These are phyloP conservation scores for Aplocera efformata DNA, from an alignment of 2,888 invertebrate species.

Conservation along the genomic window DNA sequence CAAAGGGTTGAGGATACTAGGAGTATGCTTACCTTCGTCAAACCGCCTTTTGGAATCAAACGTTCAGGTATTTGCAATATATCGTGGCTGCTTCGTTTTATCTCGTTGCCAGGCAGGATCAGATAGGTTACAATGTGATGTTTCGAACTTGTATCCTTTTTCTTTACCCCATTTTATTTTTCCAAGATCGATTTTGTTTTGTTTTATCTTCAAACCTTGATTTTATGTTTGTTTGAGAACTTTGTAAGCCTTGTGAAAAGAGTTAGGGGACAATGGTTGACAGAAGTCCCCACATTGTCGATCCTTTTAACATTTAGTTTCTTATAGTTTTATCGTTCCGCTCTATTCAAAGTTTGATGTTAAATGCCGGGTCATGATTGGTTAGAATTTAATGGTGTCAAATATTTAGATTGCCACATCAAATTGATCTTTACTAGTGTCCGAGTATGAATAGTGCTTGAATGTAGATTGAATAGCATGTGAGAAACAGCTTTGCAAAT, in stretches of 20 bases:
- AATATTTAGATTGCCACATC: too few species aligned
- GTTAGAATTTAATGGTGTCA: too few species aligned
- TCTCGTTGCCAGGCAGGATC: slow-evolving; percentile 23
- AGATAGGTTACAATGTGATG: slow-evolving; percentile 30
- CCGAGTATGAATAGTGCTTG: slow-evolving; percentile 27
- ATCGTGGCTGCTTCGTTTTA: slow-evolving; percentile 40
- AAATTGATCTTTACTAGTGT: slow-evolving; percentile 16
- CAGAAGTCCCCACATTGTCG: neutral
- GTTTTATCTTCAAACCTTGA: slow-evolving; percentile 20
- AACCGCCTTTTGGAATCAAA: slow-evolving; percentile 66
- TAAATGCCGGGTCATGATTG: too few species aligned
- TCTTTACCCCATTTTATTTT: slow-evolving; percentile 14
- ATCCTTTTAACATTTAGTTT: neutral
- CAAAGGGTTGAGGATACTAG: slow-evolving; percentile 71
- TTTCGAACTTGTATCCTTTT: slow-evolving; percentile 18
- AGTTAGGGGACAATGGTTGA: slow-evolving; percentile 10
- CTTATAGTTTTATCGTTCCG: too few species aligned
- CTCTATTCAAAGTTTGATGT: too few species aligned
- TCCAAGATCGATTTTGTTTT: slow-evolving; percentile 18
- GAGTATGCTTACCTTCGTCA: slow-evolving; percentile 72
- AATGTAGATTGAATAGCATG: slow-evolving; percentile 30
- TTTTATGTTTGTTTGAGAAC: slow-evolving; percentile 19
- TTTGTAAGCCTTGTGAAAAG: slow-evolving; percentile 14
- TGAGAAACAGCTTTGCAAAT: slow-evolving; percentile 37
- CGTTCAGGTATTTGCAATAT: slow-evolving; percentile 65